These are phyloP conservation scores for Endomychus coccineus DNA, from an alignment of 2,888 invertebrate genomes.

Conservation along the genomic window DNA sequence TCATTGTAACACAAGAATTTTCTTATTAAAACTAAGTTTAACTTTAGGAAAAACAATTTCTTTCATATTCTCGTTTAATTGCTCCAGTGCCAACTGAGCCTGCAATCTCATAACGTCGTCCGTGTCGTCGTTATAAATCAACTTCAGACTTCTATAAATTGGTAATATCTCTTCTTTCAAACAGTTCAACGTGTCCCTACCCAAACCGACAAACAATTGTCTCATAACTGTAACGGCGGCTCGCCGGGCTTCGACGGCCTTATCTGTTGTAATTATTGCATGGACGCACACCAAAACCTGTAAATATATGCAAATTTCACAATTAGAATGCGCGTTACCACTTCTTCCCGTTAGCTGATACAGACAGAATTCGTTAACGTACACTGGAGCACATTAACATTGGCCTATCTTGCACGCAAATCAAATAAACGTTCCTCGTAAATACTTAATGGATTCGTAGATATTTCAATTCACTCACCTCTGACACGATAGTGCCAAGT, in stretches of 20 bases:
- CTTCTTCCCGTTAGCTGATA: too few species aligned
- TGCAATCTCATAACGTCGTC: constrained; percentile 69
- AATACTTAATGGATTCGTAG: not conserved
- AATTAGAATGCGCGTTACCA: too few species aligned
- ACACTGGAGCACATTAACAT: too few species aligned
- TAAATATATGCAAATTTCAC: constrained; percentile 25
- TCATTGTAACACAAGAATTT: constrained; percentile 6
- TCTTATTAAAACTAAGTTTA: constrained; percentile 1
- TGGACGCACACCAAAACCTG: constrained; percentile 67
- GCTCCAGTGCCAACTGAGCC: constrained; percentile 68
- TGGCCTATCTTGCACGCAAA: too few species aligned
- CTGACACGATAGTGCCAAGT: constrained; percentile 63
- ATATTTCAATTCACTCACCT: constrained; percentile 49
- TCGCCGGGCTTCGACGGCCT: constrained; percentile 64
- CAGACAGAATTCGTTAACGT: too few species aligned
- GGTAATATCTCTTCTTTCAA: constrained; percentile 60
- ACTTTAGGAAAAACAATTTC: constrained; percentile 37
- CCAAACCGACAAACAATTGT: constrained; percentile 66
- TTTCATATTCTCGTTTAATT: constrained; percentile 62
- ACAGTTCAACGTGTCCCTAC: constrained; percentile 58
- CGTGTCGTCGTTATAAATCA: constrained; percentile 52
- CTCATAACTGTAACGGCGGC: constrained; percentile 73
- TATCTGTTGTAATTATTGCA: constrained; percentile 61
- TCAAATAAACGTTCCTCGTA: too few species aligned
- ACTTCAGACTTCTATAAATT: constrained; percentile 63